These are phyloP conservation scores for Leiothrix lutea DNA, from an alignment of 2,113 vertebrate genomes.

Conservation along the genomic window DNA sequence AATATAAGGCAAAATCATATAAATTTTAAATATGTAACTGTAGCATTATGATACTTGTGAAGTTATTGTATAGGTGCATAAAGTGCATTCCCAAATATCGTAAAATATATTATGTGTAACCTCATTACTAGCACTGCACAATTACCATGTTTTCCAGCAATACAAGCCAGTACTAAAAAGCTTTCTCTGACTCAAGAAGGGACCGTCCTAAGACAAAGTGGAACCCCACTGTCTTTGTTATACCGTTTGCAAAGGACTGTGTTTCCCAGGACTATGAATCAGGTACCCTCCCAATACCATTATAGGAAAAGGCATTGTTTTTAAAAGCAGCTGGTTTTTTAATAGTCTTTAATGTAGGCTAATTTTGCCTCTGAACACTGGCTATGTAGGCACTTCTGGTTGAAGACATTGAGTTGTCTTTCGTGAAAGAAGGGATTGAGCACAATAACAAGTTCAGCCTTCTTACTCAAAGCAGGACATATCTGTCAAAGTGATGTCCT, in stretches of 20 bases:
- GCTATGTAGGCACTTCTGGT: not conserved
- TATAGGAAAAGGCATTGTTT: not conserved
- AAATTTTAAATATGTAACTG: not conserved
- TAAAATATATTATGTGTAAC: not conserved
- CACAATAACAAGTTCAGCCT: not conserved
- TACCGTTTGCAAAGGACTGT: not conserved
- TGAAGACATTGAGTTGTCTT: not conserved
- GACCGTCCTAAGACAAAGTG: not conserved
- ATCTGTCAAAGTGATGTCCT: not conserved
- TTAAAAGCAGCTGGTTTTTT: not conserved
- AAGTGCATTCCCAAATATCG: not conserved
- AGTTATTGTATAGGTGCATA: not conserved
- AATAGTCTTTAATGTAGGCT: not conserved
- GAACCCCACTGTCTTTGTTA: not conserved
- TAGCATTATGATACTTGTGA: not conserved
- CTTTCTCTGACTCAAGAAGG: not conserved
- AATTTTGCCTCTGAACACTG: not conserved
- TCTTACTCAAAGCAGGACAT: not conserved
- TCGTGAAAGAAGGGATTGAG: not conserved
- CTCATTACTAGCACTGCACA: not conserved
- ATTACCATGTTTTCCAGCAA: not conserved
- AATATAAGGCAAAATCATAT: not conserved
- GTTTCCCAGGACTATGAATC: not conserved
- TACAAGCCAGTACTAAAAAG: not conserved
- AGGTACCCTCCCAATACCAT: not conserved